phyloP scores from a whole-genome alignment of 2,113 vertebrate genomes.

The Ptilonorhynchus violaceus region DNA sequence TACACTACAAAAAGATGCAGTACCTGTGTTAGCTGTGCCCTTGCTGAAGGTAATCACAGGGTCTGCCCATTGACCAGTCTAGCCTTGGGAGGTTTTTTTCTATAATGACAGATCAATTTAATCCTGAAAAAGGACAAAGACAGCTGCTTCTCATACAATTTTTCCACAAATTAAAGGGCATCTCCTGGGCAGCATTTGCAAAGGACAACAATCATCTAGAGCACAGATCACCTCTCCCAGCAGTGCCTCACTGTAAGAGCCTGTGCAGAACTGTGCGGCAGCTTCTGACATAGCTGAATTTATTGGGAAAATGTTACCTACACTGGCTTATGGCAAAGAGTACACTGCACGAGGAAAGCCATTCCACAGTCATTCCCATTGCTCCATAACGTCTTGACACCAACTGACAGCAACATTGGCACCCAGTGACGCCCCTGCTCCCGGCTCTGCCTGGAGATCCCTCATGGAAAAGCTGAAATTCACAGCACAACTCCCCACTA shows the following conservation, averaged over 20 bases:
- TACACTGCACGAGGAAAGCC: background rate
- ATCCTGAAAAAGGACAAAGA: background rate
- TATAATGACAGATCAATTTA: background rate
- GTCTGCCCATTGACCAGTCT: background rate
- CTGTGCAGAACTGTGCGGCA: background rate
- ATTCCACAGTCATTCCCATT: background rate
- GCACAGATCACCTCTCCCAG: background rate
- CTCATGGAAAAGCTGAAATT: fast-evolving
- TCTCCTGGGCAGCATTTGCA: background rate
- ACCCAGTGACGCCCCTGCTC: background rate
- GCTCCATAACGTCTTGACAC: background rate
- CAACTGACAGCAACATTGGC: background rate
- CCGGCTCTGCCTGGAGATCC: background rate
- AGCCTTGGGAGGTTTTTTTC: background rate
- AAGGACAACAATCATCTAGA: background rate
- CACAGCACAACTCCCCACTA: background rate
- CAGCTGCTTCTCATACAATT: background rate
- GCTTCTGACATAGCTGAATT: background rate
- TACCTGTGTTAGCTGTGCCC: background rate
- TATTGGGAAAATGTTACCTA: background rate
- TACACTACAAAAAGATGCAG: background rate
- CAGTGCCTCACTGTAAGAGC: background rate
- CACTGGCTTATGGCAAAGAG: background rate
- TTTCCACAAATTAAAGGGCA: background rate
- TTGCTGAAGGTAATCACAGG: background rate